Evolutionary conservation across 2,113 vertebrate species (phyloP), one percentile per base, ranked within the genome.

Genomic region (Vulpes ferrilata): DNA sequence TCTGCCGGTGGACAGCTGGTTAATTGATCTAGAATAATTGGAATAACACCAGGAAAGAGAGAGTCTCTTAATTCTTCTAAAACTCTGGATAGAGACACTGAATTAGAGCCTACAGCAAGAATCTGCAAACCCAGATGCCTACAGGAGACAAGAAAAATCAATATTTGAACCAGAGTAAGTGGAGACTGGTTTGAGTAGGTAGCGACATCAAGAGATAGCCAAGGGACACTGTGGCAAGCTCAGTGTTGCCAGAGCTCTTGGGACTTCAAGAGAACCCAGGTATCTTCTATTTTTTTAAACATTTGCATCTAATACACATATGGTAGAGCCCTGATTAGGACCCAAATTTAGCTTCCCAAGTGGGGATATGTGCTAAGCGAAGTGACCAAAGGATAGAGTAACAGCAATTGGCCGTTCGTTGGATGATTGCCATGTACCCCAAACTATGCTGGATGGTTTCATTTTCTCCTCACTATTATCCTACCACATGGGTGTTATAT

Each of bases 11-110:
- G 53, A 90, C 85, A 94, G 85, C 91, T 97, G 88, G 85, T 83
- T 88, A 71, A 92, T 79, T 95, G 67, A 81, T 82, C 89, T 79
- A 64, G 67, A 92, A 90, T 82, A 82, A 60, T 71, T 92, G 23
- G 64, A 87, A 81, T 71, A 90, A 48, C 17, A 74, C 38, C 10
- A 4, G 4, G 23, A 35, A 88, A 84, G n/a, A 43, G n/a, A 73
- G 22, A 25, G 3, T 43, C 48, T 95, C 32, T 92, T 74, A 59
- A 55, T 7, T 78, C 82, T 88, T 79, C 69, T 92, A 30, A 90
- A 84, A 79, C 30, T 57, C 80, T 62, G 32, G 32, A 22, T 8
- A 60, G 64, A 94, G 55, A 76, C 12, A 4, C 23, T 32, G 65
- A 78, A 32, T 51, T 90, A n/a, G 71, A 59, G 23, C 48, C 25